Evolutionary conservation across 2,888 invertebrate genomes (phyloP), one percentile per base, ranked within the genome.

Genomic region (Cantharis nigra): DNA sequence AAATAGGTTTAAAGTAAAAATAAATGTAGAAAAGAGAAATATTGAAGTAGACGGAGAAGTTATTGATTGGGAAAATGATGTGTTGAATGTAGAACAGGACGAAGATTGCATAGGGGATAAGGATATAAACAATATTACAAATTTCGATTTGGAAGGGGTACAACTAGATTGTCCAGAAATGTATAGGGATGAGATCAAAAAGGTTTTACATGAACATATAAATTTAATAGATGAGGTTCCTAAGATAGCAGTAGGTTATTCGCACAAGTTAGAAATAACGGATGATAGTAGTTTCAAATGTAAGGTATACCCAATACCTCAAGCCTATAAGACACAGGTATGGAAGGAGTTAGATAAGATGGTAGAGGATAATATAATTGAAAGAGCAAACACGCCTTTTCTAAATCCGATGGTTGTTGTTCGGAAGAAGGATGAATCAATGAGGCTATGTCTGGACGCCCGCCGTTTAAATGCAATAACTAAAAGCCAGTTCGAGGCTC

Each of bases 321-420:
- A 33, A 16, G 33, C 65, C 5, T 33, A 72, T 28, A 4, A 14
- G 16, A n/a, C 3, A 26, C 16, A 62, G 63, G 74, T 69, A 1
- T 13, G 63, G 26, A 2, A 26, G 14, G 74, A 75, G 23, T 13
- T 70, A 26, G 11, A 63, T 9, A 18, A 49, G 11, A 69, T 71
- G 69, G 5, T 69, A 26, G 3, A 62, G n/a, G n/a, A 69, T 13
- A 65, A 20, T 2, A 70, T 69, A 2, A 76, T 76, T 4, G 72
- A 72, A 33, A 14, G 16, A 23, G 49, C 65, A 1, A 70, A 10
- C 1, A 72, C 72, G 23, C 10, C 13, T 16, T 76, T 26, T 23
- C 28, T 76, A 7, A 76, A 72, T 28, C 73, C 72, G 3, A 5
- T 76, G 11, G 72, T 76, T n/a, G 70, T 72, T 13, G 69, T 76